These are phyloP conservation scores for Condylostylus longicornis DNA, from an alignment of 1,140 invertebrate genomes.

Conservation along the genomic window DNA sequence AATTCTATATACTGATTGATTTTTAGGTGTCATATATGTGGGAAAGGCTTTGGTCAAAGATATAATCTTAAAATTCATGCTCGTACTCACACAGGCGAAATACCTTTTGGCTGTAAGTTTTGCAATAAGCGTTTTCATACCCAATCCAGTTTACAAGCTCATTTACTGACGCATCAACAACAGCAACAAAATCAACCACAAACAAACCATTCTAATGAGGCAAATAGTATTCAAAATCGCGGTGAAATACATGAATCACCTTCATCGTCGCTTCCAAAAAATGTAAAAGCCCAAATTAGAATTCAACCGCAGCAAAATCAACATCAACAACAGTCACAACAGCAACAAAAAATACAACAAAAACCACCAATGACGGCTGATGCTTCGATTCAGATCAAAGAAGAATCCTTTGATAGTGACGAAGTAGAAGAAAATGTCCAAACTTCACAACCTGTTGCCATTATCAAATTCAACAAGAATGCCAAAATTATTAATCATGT, in stretches of 20 bases:
- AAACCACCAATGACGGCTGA: no score
- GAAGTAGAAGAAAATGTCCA: no score
- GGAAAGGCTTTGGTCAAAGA: constrained; percentile 38
- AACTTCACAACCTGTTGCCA: no score
- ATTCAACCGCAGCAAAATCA: no score
- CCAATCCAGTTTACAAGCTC: constrained; percentile 27
- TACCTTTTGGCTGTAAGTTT: constrained; percentile 51
- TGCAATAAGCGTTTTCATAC: constrained; percentile 34
- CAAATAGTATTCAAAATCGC: constrained; percentile 2
- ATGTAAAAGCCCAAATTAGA: no score
- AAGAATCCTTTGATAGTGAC: no score
- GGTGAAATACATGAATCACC: constrained; percentile 6
- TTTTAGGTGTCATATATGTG: constrained; percentile 32
- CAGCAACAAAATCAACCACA: constrained; percentile 17
- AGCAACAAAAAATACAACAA: no score
- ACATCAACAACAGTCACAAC: no score
- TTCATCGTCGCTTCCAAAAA: background rate
- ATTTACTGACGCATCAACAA: constrained; percentile 30
- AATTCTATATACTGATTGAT: background rate
- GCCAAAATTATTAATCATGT: no score
- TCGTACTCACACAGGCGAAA: constrained; percentile 51
- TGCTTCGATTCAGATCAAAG: no score
- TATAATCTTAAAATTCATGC: constrained; percentile 40
- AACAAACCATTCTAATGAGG: background rate
- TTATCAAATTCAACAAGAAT: no score